Base-by-base conservation (phyloP, 2,888 invertebrate genomes). In the Cephalotes varians region DNA sequence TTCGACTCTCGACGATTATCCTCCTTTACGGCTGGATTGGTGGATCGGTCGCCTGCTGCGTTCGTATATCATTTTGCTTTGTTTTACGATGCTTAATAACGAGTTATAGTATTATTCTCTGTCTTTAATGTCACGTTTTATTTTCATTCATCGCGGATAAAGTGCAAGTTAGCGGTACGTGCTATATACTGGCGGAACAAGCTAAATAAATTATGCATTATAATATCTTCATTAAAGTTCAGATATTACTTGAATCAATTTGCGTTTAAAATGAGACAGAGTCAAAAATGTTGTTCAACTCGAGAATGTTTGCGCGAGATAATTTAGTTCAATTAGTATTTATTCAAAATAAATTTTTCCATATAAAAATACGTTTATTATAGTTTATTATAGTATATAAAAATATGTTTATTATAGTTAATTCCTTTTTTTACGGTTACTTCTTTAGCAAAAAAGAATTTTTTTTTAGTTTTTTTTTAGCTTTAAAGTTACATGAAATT, bases 1-100 rank as follows among this genome's bases (percentile, higher is more conserved):
- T 90, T 88, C 87, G 79, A 83, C 85, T 87, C 64, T 72, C 83
- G 47, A 67, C 82, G 84, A 87, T 87, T 89, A 89, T 89, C 85
- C 88, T 85, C 81, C 85, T 88, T 88, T 86, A 85, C 77, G 79
- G 74, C 79, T 81, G 83, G 81, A 82, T 88, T 82, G 81, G 62
- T 86, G 65, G 73, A 87, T 87, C 85, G 44, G 51, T 51, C 49
- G 44, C 15, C 51, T 51, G 21, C 54, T 28, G 40, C 37, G 10
- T 44, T 54, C 10, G 40, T 44, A 10, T 56, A 56, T 58, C 69
- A 58, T 21, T 47, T 31, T 25, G 9, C 25, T n/a, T n/a, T 71
- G 44, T 25, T 47, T 79, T 47, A 18, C 65, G 67, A 54, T 31
- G 31, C 31, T 40, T 15, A 21, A 49, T 69, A 71, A 79, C 71